Base-by-base conservation (phyloP, 1,140 invertebrate species). In the Atta texana region DNA sequence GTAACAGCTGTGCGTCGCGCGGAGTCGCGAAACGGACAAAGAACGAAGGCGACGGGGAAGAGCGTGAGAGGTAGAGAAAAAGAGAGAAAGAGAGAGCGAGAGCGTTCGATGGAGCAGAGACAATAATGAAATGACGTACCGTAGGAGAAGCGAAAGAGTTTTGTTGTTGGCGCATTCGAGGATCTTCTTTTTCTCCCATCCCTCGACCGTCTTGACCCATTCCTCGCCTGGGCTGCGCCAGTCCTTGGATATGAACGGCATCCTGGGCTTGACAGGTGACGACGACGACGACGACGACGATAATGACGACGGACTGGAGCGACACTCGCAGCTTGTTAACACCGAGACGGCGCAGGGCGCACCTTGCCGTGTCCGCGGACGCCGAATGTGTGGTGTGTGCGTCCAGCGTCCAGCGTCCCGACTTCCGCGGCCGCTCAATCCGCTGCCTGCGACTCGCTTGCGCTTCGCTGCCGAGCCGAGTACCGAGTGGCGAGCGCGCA, bases 121-220 rank as follows among this genome's bases (percentile, higher is more conserved):
- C 18, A 57, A 31, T 39, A 44, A 44, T 10, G 34, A 49, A 12
- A 44, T 10, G 34, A 49, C 94, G 94, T 86, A 95, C 95, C 95
- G 92, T 44, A 95, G 92, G 53, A 95, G 86, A 44, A 95, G 92
- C 82, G 94, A 95, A 53, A 95, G 92, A 63, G 94, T 95, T 92
- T 95, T 95, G 88, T 94, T 94, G 92, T 95, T 95, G 71, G 97
- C 97, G 93, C 97, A 98, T 94, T 98, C 97, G 61, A 99, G 96
- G 78, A 99, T 98, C 96, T 99, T 99, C 94, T 98, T 98, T 95
- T 98, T 98, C 95, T 99, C 98, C 98, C 98, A 99, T 81, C 99
- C 98, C 95, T 99, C 98, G 89, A 98, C 97, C 51, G 98, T 99
- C 96, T 99, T 99, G 21, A 99, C 98, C 99, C 99, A 99, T 93